These are phyloP conservation scores for Gymnocypris eckloni DNA, from an alignment of 2,797 vertebrate genomes.

Conservation along the genomic window DNA sequence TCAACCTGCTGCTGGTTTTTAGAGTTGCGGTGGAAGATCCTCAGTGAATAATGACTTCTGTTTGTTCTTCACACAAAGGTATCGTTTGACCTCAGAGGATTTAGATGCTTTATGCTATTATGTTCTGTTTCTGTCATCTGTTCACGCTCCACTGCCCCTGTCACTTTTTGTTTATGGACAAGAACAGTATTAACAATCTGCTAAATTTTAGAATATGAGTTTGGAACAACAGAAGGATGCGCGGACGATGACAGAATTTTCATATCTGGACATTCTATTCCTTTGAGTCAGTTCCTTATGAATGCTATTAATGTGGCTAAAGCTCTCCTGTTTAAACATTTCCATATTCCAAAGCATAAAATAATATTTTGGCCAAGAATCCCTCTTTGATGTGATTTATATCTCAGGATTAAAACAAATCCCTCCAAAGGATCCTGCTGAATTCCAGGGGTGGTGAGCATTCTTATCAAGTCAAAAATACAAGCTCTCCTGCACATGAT, in stretches of 20 bases:
- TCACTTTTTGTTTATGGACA: neutral
- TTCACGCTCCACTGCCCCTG: neutral
- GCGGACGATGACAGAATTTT: too few species aligned
- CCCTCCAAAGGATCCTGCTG: conserved; percentile 67
- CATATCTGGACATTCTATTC: neutral
- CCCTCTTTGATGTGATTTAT: conserved; percentile 75
- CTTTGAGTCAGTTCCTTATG: neutral
- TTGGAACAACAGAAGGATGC: neutral
- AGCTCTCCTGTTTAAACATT: conserved; percentile 62
- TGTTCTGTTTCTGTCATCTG: neutral
- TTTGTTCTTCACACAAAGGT: conserved; percentile 1
- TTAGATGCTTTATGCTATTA: neutral
- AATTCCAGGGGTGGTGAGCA: conserved; percentile 75
- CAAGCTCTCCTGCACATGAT: conserved; percentile 72
- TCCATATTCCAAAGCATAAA: conserved; percentile 66
- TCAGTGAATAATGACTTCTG: neutral
- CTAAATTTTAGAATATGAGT: neutral
- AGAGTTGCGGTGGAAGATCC: neutral
- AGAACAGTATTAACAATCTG: neutral
- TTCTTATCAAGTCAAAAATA: conserved; percentile 69
- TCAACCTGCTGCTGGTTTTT: neutral
- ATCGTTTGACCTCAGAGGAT: neutral
- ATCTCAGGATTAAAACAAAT: conserved; percentile 76
- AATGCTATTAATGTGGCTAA: conserved; percentile 2
- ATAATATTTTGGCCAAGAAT: conserved; percentile 68